Base-by-base conservation (phyloP, 2,888 invertebrate species). In the Ormyrus nitidulus region DNA sequence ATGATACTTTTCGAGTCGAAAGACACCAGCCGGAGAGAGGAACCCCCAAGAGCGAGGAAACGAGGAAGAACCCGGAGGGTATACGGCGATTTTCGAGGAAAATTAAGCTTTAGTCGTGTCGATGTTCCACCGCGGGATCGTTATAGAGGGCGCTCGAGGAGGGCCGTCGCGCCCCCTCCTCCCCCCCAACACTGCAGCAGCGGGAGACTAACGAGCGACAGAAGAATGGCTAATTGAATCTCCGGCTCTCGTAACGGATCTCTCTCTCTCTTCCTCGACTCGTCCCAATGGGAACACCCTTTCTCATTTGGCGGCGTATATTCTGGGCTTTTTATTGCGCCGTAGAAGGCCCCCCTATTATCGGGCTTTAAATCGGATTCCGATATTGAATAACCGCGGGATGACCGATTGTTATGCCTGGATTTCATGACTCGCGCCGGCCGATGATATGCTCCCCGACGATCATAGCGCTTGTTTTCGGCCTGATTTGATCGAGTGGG, bases 201-300 rank as follows among this genome's bases (percentile, higher is more conserved):
- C 49, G 65, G 13, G 65, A 80, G 62, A 77, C 78, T 77, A 78
- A 81, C 81, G 78, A 76, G 68, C 75, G 68, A 76, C 72, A 76
- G 72, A 79, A 79, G 79, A 81, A 81, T 81, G 79, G 79, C 76
- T 81, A 81, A 81, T 81, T 81, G 78, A 81, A 79, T 81, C 76
- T 76, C 79, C 81, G 49, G 71, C 19, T 51, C 53, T 54, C 64
- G 81, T 66, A 65, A 71, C 62, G 70, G 77, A 77, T 73, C 73
- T 5, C 65, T 71, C 34, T 61, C 66, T 66, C 53, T 19, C 54
- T 64, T 53, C 9, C 19, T 49, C 70, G 7, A 7, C 49, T 46
- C 49, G 48, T 64, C 65, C 65, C 51, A 48, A 34, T 34, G 54
- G 56, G 56, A 46, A 69, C 56, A 69, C 7, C 48, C 58, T 13